Evolutionary conservation across 1,140 invertebrate genomes (phyloP), one percentile per base, ranked within the genome.

Genomic region (Homalodisca vitripennis): DNA sequence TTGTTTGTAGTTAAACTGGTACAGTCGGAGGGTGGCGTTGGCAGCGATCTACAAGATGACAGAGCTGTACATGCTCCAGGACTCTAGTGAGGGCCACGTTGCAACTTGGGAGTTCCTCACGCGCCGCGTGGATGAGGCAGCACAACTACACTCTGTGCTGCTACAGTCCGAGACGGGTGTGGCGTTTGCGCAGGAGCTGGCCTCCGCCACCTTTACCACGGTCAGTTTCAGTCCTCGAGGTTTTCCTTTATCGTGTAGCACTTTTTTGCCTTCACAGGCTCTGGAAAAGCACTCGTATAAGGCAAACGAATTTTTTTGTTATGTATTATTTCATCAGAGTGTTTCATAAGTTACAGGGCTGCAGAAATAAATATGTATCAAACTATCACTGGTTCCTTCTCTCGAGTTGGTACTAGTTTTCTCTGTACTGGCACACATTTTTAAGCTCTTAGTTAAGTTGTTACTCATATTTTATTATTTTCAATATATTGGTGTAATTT

Each of bases 21-120:
- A 98, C 78, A 87, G 88, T 0, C 86, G 93, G 67, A 83, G 95
- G 77, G 80, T 91, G 51, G 88, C 87, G n/a, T 76, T 98, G 68
- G 92, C 92, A 0, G 89, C 87, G 64, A 90, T 96, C 31, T 96
- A 96, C 77, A 95, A 95, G 82, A 83, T 90, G 34, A 91, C 92
- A n/a, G 94, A 98, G 81, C 80, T 97, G 6, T 94, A 89, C 77
- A 87, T 96, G 80, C 78, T 96, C 47, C 93, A 95, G 79, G 94
- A 97, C 76, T 87, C 80, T 51, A 94, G 91, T 17, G 80, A 82
- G 26, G 86, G 89, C 70, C 87, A 88, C 73, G 75, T 76, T 68
- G 81, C 88, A 29, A 95, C 93, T 0, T 94, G 92, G 88, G 79
- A 84, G 53, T 97, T 97, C 79, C 81, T 97, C 14, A 85, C 89